phyloP scores from a whole-genome alignment of 2,888 invertebrate genomes.

The Eristalinus aeneus region DNA sequence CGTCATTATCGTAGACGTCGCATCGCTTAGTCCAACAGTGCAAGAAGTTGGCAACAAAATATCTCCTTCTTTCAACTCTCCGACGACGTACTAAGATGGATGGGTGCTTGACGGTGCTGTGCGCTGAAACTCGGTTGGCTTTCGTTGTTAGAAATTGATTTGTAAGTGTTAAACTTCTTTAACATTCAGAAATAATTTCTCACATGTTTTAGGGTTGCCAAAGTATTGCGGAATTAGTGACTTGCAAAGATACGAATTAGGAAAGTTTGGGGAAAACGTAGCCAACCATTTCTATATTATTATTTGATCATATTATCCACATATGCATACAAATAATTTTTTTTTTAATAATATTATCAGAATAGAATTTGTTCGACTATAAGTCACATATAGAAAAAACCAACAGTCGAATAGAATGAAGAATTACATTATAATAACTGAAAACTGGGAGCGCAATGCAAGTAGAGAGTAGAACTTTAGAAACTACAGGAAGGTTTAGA shows the following conservation, averaged over 20 bases:
- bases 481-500: too few species aligned
- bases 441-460: too few species aligned
- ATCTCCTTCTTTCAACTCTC: neutral
- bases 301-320: too few species aligned
- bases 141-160: slow-evolving; percentile 21
- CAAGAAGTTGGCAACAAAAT: slow-evolving; percentile 9
- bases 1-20: slow-evolving; percentile 44
- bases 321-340: too few species aligned
- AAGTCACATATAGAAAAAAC: too few species aligned
- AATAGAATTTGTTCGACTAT: too few species aligned
- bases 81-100: neutral
- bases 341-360: too few species aligned
- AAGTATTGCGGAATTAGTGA: neutral
- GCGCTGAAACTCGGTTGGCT: slow-evolving; percentile 19
- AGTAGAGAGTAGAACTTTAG: too few species aligned
- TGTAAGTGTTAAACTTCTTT: slow-evolving; percentile 38
- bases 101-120: slow-evolving; percentile 11
- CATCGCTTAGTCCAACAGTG: slow-evolving; percentile 7
- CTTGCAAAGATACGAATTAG: neutral
- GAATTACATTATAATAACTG: too few species aligned
- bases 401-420: too few species aligned
- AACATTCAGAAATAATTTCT: slow-evolving; percentile 46
- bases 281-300: too few species aligned
- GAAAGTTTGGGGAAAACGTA: too few species aligned
- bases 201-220: slow-evolving; percentile 54